phyloP scores from a whole-genome alignment of 37 sponge, comb jelly and placozoan genomes.

The Petrosia ficiformis region DNA sequence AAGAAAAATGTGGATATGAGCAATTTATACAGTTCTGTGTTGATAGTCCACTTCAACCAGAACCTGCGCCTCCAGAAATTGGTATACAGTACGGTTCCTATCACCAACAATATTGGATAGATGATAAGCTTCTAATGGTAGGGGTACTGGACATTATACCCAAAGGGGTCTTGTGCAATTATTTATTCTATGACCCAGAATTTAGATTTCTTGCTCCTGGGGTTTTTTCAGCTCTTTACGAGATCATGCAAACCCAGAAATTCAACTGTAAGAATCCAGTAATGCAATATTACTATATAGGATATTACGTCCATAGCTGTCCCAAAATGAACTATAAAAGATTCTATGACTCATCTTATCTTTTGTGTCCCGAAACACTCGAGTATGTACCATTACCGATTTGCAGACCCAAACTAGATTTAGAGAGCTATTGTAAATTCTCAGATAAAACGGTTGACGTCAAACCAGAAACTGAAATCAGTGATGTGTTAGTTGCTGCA shows the following conservation, averaged over 20 bases:
- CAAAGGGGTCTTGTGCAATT: conserved; percentile 61
- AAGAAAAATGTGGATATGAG: conserved; percentile 22
- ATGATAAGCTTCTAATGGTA: conserved; percentile 62
- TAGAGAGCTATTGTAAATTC: conserved; percentile 56
- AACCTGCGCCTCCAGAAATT: conserved; percentile 3
- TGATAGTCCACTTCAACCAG: conserved; percentile 18
- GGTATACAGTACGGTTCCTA: conserved; percentile 52
- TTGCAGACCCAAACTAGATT: conserved; percentile 45
- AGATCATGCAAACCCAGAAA: conserved; percentile 41
- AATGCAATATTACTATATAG: conserved; percentile 87
- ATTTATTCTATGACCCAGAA: conserved; percentile 71
- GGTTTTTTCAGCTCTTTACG: conserved; percentile 48
- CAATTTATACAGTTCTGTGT: conserved; percentile 46
- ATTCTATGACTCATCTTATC: conserved; percentile 41
- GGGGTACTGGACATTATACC: conserved; percentile 73
- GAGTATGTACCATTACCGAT: conserved; percentile 56
- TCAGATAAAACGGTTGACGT: conserved; percentile 20
- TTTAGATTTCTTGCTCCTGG: conserved; percentile 65
- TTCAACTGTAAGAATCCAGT: conserved; percentile 23
- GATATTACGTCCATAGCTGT: conserved; percentile 83
- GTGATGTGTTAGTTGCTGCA: background rate
- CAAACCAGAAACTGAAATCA: conserved; percentile 5
- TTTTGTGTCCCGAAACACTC: conserved; percentile 70
- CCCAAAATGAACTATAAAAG: conserved; percentile 89
- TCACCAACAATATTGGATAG: conserved; percentile 70